Percentiles rank a stretch among this genome's conserved stretches.
Conservation (phyloP, 1,140 invertebrate genomes). For the Apis florea region DNA sequence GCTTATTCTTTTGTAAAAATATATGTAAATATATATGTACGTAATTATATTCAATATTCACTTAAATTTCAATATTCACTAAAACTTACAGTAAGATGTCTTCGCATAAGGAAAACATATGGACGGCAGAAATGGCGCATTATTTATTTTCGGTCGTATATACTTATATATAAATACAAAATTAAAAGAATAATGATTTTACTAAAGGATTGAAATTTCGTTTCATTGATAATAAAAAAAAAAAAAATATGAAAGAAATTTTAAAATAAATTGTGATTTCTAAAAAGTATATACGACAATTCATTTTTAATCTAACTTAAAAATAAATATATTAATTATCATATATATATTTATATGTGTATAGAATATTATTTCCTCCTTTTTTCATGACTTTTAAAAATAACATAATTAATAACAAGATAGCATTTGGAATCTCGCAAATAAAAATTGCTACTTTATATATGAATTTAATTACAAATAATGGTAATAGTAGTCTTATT, state of each 20-base stretch:
- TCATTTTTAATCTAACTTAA: neutral
- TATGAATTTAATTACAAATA: neutral
- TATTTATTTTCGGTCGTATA: neutral
- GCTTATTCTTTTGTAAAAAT: slow-evolving; percentile 11
- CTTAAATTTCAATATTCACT: slow-evolving; percentile 15
- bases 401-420: neutral
- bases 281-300: neutral
- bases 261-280: neutral
- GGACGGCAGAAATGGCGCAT: slow-evolving; percentile 43
- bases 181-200: neutral
- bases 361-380: neutral
- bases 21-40: slow-evolving; percentile 16
- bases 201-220: neutral
- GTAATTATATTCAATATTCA: neutral
- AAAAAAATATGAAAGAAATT: neutral
- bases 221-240: too few species aligned
- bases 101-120: slow-evolving; percentile 25
- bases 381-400: neutral
- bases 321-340: neutral
- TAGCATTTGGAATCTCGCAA: neutral
- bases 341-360: neutral
- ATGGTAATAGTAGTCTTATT: slow-evolving; percentile 2
- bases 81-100: slow-evolving; percentile 24
- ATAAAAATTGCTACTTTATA: neutral
- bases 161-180: neutral